Conservation (phyloP, 2,797 vertebrate genomes). For the Trachops cirrhosus region DNA sequence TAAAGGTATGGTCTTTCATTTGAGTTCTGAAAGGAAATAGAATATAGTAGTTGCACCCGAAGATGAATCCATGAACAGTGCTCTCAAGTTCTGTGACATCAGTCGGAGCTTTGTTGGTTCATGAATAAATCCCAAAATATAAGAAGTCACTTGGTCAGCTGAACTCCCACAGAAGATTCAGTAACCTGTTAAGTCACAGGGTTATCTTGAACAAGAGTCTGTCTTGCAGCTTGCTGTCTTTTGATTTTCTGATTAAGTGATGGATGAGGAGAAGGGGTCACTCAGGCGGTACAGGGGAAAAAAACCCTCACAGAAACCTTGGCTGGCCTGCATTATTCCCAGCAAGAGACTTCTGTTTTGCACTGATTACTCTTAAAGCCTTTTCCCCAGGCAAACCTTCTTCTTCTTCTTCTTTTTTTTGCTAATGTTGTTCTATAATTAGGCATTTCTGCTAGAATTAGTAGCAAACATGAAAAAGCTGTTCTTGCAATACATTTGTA, state of each 20-base stretch:
- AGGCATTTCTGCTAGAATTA: constrained; percentile 3
- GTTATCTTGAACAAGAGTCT: constrained; percentile 7
- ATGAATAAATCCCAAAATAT: constrained; percentile 15
- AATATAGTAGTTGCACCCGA: background rate
- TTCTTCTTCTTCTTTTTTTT: background rate
- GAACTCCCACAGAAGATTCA: background rate
- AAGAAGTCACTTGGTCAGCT: background rate
- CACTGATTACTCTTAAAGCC: background rate
- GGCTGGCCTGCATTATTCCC: background rate
- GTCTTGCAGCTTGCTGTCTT: constrained; percentile 21
- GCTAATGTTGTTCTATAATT: constrained; percentile 39
- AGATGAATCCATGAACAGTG: background rate
- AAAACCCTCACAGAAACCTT: background rate
- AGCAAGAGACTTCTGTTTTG: background rate
- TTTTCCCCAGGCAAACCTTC: background rate
- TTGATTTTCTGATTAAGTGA: constrained; percentile 57
- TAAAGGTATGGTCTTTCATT: background rate
- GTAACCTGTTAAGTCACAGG: background rate
- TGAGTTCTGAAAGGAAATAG: constrained; percentile 26
- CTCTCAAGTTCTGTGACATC: background rate
- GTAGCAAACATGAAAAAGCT: background rate
- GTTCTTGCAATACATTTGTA: background rate
- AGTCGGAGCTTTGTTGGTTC: background rate
- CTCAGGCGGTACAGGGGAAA: background rate
- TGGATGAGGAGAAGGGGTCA: constrained; percentile 31